Evolutionary conservation across 2,113 vertebrate species (phyloP).

Genomic region (Smithornis capensis): DNA sequence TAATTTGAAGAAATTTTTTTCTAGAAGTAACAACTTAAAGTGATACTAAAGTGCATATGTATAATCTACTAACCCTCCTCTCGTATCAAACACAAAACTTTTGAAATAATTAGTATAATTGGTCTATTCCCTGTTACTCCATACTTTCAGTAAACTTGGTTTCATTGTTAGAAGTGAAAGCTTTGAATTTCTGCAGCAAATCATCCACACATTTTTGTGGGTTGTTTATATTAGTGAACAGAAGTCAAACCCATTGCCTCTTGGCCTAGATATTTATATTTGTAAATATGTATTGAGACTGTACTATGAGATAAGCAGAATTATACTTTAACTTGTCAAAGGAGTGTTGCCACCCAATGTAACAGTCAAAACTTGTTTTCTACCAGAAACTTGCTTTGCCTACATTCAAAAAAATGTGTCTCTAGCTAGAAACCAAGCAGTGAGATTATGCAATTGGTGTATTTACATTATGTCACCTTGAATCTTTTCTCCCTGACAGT

Average conservation of each 20-base stretch:
- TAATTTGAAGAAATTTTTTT: not conserved
- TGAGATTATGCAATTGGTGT: not conserved
- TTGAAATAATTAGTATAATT: not conserved
- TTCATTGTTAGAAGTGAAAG: not conserved
- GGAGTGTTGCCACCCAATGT: not conserved
- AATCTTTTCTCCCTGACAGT: conserved; percentile 27
- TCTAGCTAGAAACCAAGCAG: not conserved
- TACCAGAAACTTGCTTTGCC: not conserved
- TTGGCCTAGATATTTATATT: not conserved
- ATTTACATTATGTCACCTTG: conserved; percentile 28
- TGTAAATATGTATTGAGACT: not conserved
- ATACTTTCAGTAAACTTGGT: not conserved
- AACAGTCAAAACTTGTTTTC: not conserved
- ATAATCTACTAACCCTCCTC: not conserved
- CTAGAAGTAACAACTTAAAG: not conserved
- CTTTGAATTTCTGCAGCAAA: not conserved
- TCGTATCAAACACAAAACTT: not conserved
- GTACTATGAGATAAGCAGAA: not conserved
- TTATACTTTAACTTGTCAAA: not conserved
- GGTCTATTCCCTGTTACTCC: not conserved
- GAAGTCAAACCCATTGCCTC: not conserved
- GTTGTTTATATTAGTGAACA: not conserved
- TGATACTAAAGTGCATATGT: not conserved
- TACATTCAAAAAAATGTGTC: not conserved
- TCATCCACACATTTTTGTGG: not conserved